These are phyloP conservation scores for Panthera leo DNA, from an alignment of 2,113 vertebrate species.

Conservation along the genomic window DNA sequence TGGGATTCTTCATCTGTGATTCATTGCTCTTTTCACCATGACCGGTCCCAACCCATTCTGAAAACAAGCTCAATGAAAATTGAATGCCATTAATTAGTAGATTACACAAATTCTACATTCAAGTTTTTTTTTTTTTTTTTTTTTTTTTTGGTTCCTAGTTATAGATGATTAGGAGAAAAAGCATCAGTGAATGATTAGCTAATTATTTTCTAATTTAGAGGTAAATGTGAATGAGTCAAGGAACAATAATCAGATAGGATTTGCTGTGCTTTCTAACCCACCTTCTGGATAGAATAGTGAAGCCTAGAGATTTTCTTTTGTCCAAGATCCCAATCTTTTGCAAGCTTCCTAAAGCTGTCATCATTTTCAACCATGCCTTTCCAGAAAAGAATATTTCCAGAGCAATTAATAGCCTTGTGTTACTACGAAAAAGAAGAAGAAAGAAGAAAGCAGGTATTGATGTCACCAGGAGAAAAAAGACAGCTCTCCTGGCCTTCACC, in stretches of 20 bases:
- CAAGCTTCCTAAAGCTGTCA: neutral
- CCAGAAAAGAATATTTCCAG: neutral
- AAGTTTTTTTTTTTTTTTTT: neutral
- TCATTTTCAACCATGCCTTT: neutral
- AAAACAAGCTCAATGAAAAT: neutral
- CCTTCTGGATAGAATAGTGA: neutral
- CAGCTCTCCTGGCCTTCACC: neutral
- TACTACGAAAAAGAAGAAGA: neutral
- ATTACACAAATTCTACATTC: neutral
- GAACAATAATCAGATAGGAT: neutral
- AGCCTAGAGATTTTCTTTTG: neutral
- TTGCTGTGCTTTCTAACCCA: neutral
- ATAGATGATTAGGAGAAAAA: neutral
- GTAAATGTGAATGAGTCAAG: neutral
- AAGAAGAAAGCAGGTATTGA: neutral
- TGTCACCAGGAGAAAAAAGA: neutral
- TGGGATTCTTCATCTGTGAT: neutral
- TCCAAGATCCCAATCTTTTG: neutral
- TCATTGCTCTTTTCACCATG: neutral
- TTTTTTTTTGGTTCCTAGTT: neutral
- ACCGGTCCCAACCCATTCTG: neutral
- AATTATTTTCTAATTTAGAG: slow-evolving; percentile 49
- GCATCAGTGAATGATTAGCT: neutral
- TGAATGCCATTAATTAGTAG: neutral
- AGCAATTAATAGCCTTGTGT: neutral